Conservation (phyloP, 1,140 invertebrate species). For the Portunus trituberculatus region DNA sequence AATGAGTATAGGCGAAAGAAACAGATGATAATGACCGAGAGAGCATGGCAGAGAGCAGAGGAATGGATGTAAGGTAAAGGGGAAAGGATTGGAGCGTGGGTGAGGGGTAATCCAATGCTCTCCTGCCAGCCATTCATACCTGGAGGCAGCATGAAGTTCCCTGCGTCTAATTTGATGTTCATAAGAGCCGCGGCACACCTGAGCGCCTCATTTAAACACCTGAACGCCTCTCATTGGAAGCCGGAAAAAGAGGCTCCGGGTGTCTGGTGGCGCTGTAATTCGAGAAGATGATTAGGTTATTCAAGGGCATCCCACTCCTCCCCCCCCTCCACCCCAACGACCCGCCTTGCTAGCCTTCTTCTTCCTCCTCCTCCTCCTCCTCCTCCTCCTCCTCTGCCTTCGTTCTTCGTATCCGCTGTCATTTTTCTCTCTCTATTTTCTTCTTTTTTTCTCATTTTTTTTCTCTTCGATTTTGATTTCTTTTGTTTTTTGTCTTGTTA, state of each 20-base stretch:
- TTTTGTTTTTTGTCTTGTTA: no score
- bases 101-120: not conserved
- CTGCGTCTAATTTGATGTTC: constrained; percentile 9
- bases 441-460: no score
- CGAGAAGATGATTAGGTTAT: constrained; percentile 13
- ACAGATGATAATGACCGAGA: not conserved
- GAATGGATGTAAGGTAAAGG: not conserved
- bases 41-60: not conserved
- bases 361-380: not conserved
- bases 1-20: not conserved
- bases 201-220: not conserved
- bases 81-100: not conserved
- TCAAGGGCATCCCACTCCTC: not conserved
- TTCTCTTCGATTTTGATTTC: no score
- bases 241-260: not conserved
- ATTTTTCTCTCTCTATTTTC: no score
- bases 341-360: not conserved
- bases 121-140: not conserved
- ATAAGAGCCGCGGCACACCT: not conserved
- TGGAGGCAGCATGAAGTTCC: not conserved
- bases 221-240: not conserved
- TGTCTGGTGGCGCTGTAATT: not conserved
- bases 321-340: not conserved
- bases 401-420: not conserved
- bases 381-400: not conserved